Evolutionary conservation across 2,797 vertebrate genomes (phyloP).

Genomic region (Phaenicophaeus curvirostris): DNA sequence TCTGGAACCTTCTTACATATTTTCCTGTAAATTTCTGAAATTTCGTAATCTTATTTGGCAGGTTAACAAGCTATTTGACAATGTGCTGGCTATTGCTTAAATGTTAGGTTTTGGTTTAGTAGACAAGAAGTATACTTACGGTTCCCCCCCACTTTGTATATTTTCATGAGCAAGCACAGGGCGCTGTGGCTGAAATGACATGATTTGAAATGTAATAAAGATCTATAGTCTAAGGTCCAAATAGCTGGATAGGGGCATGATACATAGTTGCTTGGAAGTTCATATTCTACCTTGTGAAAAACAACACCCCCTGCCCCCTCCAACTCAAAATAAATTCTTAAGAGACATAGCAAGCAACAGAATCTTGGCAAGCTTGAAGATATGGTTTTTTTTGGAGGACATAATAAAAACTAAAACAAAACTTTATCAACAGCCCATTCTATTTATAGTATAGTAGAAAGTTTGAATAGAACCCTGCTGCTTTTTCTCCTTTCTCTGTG

Average conservation of each 20-base stretch:
- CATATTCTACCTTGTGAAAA: conserved; percentile 49
- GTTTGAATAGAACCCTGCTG: conserved; percentile 30
- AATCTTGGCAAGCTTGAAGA: conserved; percentile 26
- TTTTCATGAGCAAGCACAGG: conserved; percentile 83
- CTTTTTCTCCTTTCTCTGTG: conserved; percentile 58
- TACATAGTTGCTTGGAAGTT: conserved; percentile 42
- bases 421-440: conserved; percentile 26
- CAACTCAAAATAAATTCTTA: background rate
- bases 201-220: conserved; percentile 78
- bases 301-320: background rate
- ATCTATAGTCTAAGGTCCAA: conserved; percentile 48
- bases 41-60: background rate
- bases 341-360: conserved; percentile 12
- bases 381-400: conserved; percentile 53
- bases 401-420: conserved; percentile 34
- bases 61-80: background rate
- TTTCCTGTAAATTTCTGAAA: background rate
- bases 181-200: conserved; percentile 85
- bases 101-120: conserved; percentile 49
- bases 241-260: conserved; percentile 49
- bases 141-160: conserved; percentile 84
- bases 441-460: conserved; percentile 33
- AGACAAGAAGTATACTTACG: conserved; percentile 84
- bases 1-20: background rate
- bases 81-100: background rate